Percentiles rank a stretch among this genome's conserved stretches.
These are phyloP conservation scores for Scolopax bukidnonensis DNA, from an alignment of 2,797 vertebrate species.

Conservation along the genomic window DNA sequence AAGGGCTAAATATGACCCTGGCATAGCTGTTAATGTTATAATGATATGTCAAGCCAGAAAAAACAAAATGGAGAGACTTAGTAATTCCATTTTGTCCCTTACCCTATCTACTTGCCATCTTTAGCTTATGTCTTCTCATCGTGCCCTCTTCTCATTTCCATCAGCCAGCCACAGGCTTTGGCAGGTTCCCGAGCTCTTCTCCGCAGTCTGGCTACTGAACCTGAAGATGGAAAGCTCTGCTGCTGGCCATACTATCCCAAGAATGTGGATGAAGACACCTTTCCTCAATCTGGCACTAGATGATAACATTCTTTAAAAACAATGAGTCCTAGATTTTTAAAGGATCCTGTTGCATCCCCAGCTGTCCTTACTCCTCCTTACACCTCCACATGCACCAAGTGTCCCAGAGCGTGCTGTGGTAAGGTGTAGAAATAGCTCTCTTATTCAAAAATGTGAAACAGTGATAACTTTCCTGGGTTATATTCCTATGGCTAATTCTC, in stretches of 20 bases:
- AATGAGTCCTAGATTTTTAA: background rate
- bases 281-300: background rate
- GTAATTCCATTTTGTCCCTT: background rate
- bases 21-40: background rate
- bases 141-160: background rate
- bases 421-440: background rate
- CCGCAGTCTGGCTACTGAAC: fast-evolving
- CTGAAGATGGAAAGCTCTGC: background rate
- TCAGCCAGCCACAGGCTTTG: background rate
- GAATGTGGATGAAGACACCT: background rate
- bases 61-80: background rate
- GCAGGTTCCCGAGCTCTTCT: background rate
- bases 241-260: fast-evolving
- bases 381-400: background rate
- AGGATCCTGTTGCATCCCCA: background rate
- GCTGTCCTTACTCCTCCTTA: background rate
- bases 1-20: background rate
- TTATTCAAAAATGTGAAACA: background rate
- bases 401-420: background rate
- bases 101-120: background rate
- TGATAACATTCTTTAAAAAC: background rate
- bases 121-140: background rate
- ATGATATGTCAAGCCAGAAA: background rate
- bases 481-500: background rate
- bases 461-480: background rate